These are phyloP conservation scores for Microtus montanus DNA, from an alignment of 2,113 vertebrate genomes.

Conservation along the genomic window DNA sequence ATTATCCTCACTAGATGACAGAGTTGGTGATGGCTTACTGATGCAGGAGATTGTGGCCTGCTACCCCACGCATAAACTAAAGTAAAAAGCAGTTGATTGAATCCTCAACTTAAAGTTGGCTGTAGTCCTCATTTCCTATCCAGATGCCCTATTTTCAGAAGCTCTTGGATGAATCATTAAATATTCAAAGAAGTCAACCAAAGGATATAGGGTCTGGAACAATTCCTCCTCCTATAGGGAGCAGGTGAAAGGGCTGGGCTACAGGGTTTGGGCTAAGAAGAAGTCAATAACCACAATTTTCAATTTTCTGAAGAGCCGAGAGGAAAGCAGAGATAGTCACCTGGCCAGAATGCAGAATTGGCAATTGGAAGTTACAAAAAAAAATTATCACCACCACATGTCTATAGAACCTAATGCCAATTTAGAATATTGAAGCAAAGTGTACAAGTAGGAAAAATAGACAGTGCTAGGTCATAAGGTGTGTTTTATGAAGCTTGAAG, in stretches of 20 bases:
- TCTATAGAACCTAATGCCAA: not conserved
- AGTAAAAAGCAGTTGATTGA: not conserved
- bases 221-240: not conserved
- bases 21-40: not conserved
- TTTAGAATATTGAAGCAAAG: not conserved
- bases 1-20: not conserved
- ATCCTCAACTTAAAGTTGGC: not conserved
- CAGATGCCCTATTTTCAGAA: slow-evolving; percentile 27
- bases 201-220: not conserved
- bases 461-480: not conserved
- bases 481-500: not conserved
- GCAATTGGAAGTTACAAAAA: not conserved
- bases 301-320: slow-evolving; percentile 22
- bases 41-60: not conserved
- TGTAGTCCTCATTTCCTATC: not conserved
- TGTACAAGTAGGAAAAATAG: not conserved
- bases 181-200: not conserved
- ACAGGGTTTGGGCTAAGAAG: not conserved
- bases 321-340: not conserved
- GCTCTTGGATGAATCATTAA: not conserved
- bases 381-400: not conserved
- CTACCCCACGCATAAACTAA: not conserved
- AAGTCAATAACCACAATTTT: not conserved
- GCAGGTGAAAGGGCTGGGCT: not conserved
- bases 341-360: not conserved